Base-by-base conservation (phyloP, 2,797 vertebrate species). In the Melanotaenia parkinsoni region DNA sequence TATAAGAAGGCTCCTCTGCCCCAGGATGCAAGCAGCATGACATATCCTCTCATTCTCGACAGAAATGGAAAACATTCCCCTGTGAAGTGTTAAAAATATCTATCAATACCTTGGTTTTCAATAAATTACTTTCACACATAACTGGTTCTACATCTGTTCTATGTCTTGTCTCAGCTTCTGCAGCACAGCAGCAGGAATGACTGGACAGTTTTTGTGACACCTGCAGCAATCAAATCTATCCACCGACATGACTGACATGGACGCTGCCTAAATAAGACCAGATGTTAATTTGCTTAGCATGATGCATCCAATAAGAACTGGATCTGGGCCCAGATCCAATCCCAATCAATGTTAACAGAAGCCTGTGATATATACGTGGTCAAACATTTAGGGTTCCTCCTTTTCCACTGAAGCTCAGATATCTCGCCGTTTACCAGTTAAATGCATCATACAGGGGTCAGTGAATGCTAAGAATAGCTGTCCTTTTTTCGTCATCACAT, bases 391-490 rank as follows among this genome's bases (percentile, higher is more conserved):
- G 32, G 57, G 37, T 24, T 56, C 61, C 32, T 73, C 60, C 63
- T 58, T 60, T 79, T 30, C 1, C 4, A 18, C 37, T 3, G 1
- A 53, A 77, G 14, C 63, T 72, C 28, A 13, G 67, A 63, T 16
- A 64, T 66, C 58, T 72, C 51, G 2, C 43, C 18, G 47, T 82
- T 87, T 72, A 76, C 54, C 54, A 54, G 70, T 67, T 79, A 77
- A 89, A 89, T 58, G 58, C 76, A 74, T 82, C 84, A 79, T 33
- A 57, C 79, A 28, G 70, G 73, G 80, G 63, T 68, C 59, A 69
- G 69, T 53, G 24, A 74, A 33, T 70, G 76, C 85, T 90, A 86
- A 91, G 86, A 93, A 91, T 90, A 91, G 85, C 72, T 84, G 88
- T 89, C 88, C 89, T 92, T 88, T 28, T 74, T 82, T 83, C 5